Evolutionary conservation across 2,797 vertebrate species (phyloP).

Genomic region (Vespertilio murinus): DNA sequence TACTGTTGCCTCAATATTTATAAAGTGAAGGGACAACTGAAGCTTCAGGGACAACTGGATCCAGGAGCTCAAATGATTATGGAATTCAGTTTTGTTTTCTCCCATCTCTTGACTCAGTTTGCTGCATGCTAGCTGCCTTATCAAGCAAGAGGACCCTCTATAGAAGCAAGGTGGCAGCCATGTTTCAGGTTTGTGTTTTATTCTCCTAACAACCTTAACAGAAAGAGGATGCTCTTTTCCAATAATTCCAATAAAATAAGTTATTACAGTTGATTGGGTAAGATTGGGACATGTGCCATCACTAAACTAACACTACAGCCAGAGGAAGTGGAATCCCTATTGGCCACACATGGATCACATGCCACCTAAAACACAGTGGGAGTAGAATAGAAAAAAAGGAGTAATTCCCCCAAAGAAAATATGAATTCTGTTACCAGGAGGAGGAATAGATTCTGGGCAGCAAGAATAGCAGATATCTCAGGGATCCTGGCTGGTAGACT

Average conservation of each 20-base stretch:
- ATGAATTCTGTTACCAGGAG: background rate
- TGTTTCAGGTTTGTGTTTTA: background rate
- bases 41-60: background rate
- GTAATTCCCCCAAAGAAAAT: background rate
- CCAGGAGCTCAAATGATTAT: background rate
- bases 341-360: background rate
- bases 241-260: background rate
- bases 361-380: background rate
- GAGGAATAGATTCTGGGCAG: background rate
- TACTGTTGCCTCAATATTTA: background rate
- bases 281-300: background rate
- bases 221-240: background rate
- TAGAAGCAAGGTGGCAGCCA: background rate
- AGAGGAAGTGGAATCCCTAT: background rate
- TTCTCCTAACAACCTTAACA: background rate
- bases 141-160: background rate
- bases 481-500: background rate
- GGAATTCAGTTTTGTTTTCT: background rate
- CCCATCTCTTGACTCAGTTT: background rate
- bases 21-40: background rate
- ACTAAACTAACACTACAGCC: background rate
- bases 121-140: background rate
- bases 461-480: slow-evolving; percentile 18
- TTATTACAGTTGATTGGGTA: background rate
- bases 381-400: background rate